Evolutionary conservation across 2,113 vertebrate genomes (phyloP).

Genomic region (Tetraodon nigroviridis): DNA sequence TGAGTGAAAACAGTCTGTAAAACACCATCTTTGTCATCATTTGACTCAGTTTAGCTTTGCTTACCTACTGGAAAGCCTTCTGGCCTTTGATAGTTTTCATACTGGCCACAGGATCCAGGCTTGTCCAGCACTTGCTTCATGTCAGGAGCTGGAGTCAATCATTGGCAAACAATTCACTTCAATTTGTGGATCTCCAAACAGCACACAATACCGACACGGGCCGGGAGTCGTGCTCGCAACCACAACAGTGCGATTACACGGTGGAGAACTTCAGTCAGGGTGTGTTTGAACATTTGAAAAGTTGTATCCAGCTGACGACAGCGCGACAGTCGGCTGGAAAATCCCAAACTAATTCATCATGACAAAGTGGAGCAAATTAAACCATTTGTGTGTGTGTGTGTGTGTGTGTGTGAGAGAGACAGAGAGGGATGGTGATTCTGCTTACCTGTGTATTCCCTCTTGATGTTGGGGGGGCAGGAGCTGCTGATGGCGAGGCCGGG

Average conservation of each 20-base stretch:
- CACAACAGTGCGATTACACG: no score
- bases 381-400: no score
- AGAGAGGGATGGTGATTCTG: neutral
- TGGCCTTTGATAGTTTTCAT: constrained; percentile 76
- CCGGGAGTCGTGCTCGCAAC: no score
- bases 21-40: constrained; percentile 12
- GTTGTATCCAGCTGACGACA: no score
- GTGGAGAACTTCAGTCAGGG: no score
- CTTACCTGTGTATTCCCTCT: constrained; percentile 81
- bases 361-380: no score
- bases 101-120: constrained; percentile 74
- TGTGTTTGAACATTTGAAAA: no score
- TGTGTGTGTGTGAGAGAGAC: no score
- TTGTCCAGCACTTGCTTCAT: constrained; percentile 78
- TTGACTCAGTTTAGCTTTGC: constrained; percentile 34
- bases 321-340: neutral
- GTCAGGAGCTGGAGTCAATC: constrained; percentile 72
- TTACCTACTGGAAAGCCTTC: constrained; percentile 80
- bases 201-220: constrained; percentile 60
- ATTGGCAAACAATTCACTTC: constrained; percentile 60
- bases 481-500: constrained; percentile 77
- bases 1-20: constrained; percentile 4
- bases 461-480: constrained; percentile 83
- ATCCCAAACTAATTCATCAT: neutral
- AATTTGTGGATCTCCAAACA: constrained; percentile 59